A percentile compares a stretch with the other conserved stretches of the same genome.
Conservation (phyloP, 2,113 vertebrate species). For the Solea solea region DNA sequence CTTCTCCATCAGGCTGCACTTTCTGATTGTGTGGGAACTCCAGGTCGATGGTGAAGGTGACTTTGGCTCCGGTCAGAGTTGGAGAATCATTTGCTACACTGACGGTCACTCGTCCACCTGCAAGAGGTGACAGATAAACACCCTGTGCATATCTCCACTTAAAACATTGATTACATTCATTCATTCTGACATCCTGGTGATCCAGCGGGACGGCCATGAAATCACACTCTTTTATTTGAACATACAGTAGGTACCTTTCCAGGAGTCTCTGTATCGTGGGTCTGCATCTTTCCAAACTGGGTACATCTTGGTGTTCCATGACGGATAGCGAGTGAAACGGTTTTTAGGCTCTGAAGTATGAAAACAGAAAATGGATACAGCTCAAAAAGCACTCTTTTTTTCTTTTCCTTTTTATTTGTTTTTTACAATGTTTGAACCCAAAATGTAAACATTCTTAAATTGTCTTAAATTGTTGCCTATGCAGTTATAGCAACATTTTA, state of each 20-base stretch:
- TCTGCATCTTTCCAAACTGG: conserved; percentile 85
- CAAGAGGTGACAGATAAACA: background rate
- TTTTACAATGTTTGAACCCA: too few relatives aligned
- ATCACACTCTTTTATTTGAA: background rate
- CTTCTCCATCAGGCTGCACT: conserved; percentile 80
- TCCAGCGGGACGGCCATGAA: too few relatives aligned
- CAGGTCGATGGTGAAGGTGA: conserved; percentile 88
- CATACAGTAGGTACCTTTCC: conserved; percentile 83
- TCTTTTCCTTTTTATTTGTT: too few relatives aligned
- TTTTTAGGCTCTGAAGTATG: conserved; percentile 61
- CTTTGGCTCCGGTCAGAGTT: conserved; percentile 86
- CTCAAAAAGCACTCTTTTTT: background rate
- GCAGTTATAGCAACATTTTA: too few relatives aligned
- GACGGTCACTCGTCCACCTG: conserved; percentile 87
- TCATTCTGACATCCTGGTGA: too few relatives aligned
- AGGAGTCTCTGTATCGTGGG: conserved; percentile 77
- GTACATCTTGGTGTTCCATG: conserved; percentile 86
- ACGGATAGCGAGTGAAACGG: conserved; percentile 74
- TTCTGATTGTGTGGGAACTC: conserved; percentile 86
- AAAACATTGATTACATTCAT: background rate
- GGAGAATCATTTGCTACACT: conserved; percentile 89
- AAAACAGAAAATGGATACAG: background rate
- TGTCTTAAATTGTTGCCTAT: too few relatives aligned
- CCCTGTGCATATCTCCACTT: too few relatives aligned
- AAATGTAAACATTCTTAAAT: too few relatives aligned